Evolutionary conservation across 2,113 vertebrate species (phyloP).

Genomic region (Gnathonemus longibarbis): DNA sequence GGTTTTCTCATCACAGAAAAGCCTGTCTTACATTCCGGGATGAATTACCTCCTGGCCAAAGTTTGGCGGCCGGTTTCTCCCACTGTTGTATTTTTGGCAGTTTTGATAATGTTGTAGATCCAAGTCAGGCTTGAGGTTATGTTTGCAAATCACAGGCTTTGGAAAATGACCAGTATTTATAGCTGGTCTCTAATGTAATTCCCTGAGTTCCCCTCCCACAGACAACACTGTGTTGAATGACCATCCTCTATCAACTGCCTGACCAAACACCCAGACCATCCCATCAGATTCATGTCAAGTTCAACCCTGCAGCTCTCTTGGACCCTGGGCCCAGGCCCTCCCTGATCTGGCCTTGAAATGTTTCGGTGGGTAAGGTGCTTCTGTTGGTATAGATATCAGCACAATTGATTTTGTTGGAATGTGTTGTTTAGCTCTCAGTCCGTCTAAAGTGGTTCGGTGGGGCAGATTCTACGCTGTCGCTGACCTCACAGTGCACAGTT

Average conservation of each 20-base stretch:
- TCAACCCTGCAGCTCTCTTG: background rate
- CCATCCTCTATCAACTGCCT: background rate
- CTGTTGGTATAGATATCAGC: background rate
- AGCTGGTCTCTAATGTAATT: background rate
- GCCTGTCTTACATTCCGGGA: constrained; percentile 54
- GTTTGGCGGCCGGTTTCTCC: background rate
- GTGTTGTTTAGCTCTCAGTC: background rate
- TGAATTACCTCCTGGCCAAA: constrained; percentile 6
- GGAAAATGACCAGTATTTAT: background rate
- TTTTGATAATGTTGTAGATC: background rate
- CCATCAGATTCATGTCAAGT: background rate
- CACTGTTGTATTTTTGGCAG: background rate
- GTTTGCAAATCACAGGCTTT: background rate
- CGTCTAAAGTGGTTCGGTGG: background rate
- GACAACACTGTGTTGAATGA: background rate
- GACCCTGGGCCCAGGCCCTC: background rate
- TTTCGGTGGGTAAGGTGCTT: background rate
- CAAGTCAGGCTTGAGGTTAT: background rate
- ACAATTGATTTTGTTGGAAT: background rate
- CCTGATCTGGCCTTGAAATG: background rate
- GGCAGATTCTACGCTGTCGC: background rate
- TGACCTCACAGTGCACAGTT: background rate
- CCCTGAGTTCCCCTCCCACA: background rate
- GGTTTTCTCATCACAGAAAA: constrained; percentile 59
- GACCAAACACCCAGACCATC: background rate